Conservation (phyloP, 2,888 invertebrate genomes). For the Agonopterix alstromeriana region DNA sequence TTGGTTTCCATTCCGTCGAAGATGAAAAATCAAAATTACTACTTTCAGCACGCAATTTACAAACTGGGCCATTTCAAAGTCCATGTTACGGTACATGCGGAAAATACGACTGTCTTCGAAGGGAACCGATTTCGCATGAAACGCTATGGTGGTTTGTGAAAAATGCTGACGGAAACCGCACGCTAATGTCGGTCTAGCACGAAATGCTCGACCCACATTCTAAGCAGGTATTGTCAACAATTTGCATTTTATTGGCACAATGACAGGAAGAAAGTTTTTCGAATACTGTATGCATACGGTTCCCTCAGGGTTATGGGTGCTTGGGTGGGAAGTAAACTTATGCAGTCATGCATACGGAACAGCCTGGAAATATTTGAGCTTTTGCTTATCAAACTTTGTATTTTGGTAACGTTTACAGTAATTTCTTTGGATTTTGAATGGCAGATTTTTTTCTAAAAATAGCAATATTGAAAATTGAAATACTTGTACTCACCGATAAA, state of each 20-base stretch:
- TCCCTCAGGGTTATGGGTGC: neutral
- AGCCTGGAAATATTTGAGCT: too few species aligned
- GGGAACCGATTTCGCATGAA: constrained; percentile 50
- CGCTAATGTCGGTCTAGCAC: constrained; percentile 53
- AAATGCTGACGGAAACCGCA: constrained; percentile 45
- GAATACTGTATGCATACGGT: neutral
- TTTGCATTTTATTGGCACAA: constrained; percentile 9
- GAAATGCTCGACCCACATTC: constrained; percentile 51
- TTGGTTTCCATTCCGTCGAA: neutral
- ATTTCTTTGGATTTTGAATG: too few species aligned
- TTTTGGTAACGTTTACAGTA: too few species aligned
- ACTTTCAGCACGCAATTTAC: neutral
- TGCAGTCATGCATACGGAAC: constrained; percentile 1
- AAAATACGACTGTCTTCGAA: neutral
- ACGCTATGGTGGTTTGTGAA: constrained; percentile 45
- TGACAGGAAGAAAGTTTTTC: constrained; percentile 1
- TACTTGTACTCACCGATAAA: too few species aligned
- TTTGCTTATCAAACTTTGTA: too few species aligned
- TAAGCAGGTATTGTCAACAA: constrained; percentile 6
- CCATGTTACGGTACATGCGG: neutral
- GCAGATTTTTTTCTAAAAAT: too few species aligned
- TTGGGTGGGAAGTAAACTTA: neutral
- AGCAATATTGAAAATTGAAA: too few species aligned
- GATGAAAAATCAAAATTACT: neutral
- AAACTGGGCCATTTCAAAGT: neutral